phyloP scores from a whole-genome alignment of 1,140 invertebrate genomes.

The Coboldia fuscipes region DNA sequence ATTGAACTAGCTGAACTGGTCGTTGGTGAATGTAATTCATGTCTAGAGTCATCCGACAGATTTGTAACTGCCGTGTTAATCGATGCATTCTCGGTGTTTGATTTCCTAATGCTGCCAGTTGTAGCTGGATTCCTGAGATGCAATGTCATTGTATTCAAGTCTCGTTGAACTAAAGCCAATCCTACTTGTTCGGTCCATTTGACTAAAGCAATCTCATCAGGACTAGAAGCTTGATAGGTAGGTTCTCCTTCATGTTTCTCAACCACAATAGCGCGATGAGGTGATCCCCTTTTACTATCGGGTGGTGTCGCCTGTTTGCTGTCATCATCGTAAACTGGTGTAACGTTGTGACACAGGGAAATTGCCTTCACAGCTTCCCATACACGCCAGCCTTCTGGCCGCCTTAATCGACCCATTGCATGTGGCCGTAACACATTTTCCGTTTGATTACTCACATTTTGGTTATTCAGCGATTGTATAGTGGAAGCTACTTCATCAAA shows the following conservation, averaged over 20 bases:
- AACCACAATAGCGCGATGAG: slow-evolving; percentile 24
- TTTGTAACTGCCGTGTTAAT: not conserved
- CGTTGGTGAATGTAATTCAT: not conserved
- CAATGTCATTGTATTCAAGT: slow-evolving; percentile 43
- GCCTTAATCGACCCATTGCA: slow-evolving; percentile 28
- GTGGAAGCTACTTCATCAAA: slow-evolving; percentile 54
- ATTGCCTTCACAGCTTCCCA: slow-evolving; percentile 84
- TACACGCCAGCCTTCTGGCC: slow-evolving; percentile 55
- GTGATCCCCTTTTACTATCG: slow-evolving; percentile 27
- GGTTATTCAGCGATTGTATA: slow-evolving; percentile 16
- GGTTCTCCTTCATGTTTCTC: slow-evolving; percentile 17
- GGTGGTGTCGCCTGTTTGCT: slow-evolving; percentile 29
- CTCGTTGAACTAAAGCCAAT: slow-evolving; percentile 60
- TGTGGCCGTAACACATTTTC: slow-evolving; percentile 7
- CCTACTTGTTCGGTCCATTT: slow-evolving; percentile 60
- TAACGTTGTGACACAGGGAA: slow-evolving; percentile 97
- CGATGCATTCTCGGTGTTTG: not conserved
- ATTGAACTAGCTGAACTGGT: slow-evolving; percentile 1
- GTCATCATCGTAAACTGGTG: slow-evolving; percentile 72
- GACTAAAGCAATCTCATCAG: slow-evolving; percentile 78
- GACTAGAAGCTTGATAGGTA: slow-evolving; percentile 72
- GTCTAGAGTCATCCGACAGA: not conserved
- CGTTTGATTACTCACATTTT: slow-evolving; percentile 15
- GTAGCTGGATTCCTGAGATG: slow-evolving; percentile 7
- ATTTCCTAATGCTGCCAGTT: too few species aligned